phyloP scores from a whole-genome alignment of 2,797 vertebrate species.

The Denticeps clupeoides region DNA sequence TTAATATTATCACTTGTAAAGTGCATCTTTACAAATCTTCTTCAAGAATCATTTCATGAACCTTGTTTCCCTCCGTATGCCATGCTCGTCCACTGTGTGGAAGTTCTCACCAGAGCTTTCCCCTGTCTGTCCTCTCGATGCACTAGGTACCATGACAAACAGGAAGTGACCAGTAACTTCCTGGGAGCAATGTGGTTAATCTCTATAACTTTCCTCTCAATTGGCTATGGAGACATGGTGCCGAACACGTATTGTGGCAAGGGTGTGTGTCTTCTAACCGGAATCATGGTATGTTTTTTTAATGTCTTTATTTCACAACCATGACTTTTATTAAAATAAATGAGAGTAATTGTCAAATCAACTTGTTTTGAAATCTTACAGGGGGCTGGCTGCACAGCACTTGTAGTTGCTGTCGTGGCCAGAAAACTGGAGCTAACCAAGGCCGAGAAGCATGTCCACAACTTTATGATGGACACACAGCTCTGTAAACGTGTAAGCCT shows the following conservation, averaged over 20 bases:
- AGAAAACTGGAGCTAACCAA: conserved; percentile 84
- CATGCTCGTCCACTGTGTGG: not conserved
- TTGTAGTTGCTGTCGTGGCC: conserved; percentile 79
- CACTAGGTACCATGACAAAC: conserved; percentile 90
- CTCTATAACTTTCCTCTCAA: conserved; percentile 93
- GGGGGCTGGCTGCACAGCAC: conserved; percentile 75
- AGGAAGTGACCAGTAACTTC: conserved; percentile 96
- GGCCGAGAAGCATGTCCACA: conserved; percentile 85
- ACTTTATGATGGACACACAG: conserved; percentile 92
- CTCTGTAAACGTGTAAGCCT: conserved; percentile 78
- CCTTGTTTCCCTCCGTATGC: not conserved
- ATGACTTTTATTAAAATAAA: not conserved
- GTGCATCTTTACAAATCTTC: not conserved
- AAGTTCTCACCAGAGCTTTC: conserved; percentile 1
- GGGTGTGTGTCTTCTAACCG: conserved; percentile 88
- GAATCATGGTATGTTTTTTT: conserved; percentile 77
- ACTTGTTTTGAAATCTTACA: conserved; percentile 35
- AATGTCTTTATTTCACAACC: not conserved
- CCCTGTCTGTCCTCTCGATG: conserved; percentile 34
- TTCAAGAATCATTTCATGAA: not conserved
- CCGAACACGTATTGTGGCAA: conserved; percentile 92
- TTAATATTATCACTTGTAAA: no score
- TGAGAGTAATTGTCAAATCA: not conserved
- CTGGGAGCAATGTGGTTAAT: conserved; percentile 95
- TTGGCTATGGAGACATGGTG: conserved; percentile 94